Evolutionary conservation across 2,113 vertebrate species (phyloP), one percentile per base, ranked within the genome.

Genomic region (Elephas maximus): DNA sequence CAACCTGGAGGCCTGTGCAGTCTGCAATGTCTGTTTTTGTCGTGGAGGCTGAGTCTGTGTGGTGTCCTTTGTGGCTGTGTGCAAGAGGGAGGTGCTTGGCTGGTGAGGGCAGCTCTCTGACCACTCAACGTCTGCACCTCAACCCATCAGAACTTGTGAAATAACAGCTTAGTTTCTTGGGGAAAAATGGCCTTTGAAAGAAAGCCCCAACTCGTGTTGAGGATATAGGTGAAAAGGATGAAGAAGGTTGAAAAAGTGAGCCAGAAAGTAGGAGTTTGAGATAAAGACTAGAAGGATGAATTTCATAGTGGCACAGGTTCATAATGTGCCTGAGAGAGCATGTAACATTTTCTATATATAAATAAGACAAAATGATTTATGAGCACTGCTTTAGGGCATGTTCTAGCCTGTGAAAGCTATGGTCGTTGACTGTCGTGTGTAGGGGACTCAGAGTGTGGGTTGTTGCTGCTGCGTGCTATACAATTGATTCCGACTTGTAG

Each of bases 211-310:
- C 78, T n/a, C 51, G 45, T 48, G 41, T 74, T 24, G 37, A 93
- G 92, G 82, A 77, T 41, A 65, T 78, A 86, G 51, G 73, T 41
- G 73, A 90, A 26, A 57, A 53, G 26, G 81, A 63, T 14, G 33
- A 67, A 76, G 57, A 74, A 33, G 23, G 30, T 76, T 92, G 53
- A 28, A 30, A 92, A 48, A 69, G 10, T 41, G 81, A 63, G 21
- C 30, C 77, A 76, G 44, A 63, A 95, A 87, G 92, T 60, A 88
- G 89, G 84, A 88, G 69, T 41, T 51, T 3, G 21, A 88, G 71
- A 44, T 84, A 18, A 77, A 88, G 48, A 37, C 57, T 71, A 48
- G 10, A 60, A 23, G 53, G 88, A 14, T 87, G 74, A 20, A 53
- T 95, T 87, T 57, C 86, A 57, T 28, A 51, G 86, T 45, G 81